These are phyloP conservation scores for Knipowitschia caucasica DNA, from an alignment of 2,797 vertebrate genomes.

Conservation along the genomic window DNA sequence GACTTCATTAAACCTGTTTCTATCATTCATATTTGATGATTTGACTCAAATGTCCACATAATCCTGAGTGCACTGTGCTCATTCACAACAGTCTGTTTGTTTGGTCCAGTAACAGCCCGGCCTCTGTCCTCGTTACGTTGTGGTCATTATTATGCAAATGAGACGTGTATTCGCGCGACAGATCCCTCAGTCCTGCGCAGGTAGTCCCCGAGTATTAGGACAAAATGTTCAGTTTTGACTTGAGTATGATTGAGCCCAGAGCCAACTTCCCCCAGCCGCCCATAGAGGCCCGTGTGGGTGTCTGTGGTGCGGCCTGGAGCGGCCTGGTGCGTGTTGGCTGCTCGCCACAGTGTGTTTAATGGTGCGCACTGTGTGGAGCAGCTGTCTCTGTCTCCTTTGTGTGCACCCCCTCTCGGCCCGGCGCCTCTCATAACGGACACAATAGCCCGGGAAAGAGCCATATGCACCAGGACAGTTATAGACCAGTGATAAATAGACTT, in stretches of 20 bases:
- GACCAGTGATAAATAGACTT: constrained; percentile 21
- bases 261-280: constrained; percentile 31
- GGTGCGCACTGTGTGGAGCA: constrained; percentile 57
- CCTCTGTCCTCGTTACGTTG: constrained; percentile 35
- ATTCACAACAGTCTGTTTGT: constrained; percentile 31
- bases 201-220: constrained; percentile 37
- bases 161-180: constrained; percentile 15
- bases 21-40: background rate
- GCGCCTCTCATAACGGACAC: constrained; percentile 42
- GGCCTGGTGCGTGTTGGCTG: constrained; percentile 48
- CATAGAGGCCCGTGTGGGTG: constrained; percentile 11
- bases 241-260: constrained; percentile 18
- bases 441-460: constrained; percentile 35
- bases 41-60: background rate
- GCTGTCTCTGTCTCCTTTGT: constrained; percentile 69
- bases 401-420: constrained; percentile 31
- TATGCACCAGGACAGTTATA: constrained; percentile 26
- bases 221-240: constrained; percentile 32
- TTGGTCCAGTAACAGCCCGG: constrained; percentile 30
- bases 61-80: background rate
- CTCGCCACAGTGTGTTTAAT: constrained; percentile 59
- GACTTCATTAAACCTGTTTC: constrained; percentile 1
- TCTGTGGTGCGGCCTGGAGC: constrained; percentile 60
- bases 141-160: constrained; percentile 56
- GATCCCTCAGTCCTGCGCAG: constrained; percentile 24